Percentiles rank a stretch among this genome's conserved stretches.
Evolutionary conservation across 1,140 invertebrate genomes (phyloP).

Genomic region (Drosophila baimaii): DNA sequence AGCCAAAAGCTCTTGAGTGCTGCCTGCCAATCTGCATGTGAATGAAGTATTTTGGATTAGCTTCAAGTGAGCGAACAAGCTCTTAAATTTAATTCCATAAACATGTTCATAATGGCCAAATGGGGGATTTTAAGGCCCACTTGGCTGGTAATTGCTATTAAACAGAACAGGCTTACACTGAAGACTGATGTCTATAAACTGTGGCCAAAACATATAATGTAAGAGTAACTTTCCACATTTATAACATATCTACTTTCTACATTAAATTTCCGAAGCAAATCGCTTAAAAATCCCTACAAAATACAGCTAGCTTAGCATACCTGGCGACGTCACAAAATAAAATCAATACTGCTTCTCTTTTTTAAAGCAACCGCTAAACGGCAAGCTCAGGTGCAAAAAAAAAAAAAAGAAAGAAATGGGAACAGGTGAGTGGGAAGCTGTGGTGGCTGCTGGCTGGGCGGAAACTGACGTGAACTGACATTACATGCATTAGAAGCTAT

Average conservation of each 20-base stretch:
- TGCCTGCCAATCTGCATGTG: slow-evolving; percentile 30
- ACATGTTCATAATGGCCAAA: slow-evolving; percentile 14
- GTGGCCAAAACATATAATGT: neutral
- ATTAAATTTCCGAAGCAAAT: neutral
- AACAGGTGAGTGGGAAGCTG: slow-evolving; percentile 12
- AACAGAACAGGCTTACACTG: neutral
- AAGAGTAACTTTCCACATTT: too few relatives aligned
- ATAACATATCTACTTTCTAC: too few relatives aligned
- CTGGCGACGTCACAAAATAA: slow-evolving; percentile 1
- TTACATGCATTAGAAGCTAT: slow-evolving; percentile 80
- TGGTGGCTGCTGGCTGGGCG: slow-evolving; percentile 34
- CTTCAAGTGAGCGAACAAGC: slow-evolving; percentile 24
- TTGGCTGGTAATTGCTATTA: slow-evolving; percentile 21
- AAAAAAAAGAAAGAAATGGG: too few relatives aligned
- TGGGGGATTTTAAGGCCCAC: slow-evolving; percentile 3
- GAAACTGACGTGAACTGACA: slow-evolving; percentile 77
- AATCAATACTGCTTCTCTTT: slow-evolving; percentile 25
- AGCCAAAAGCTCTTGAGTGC: slow-evolving; percentile 29
- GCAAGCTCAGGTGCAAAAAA: slow-evolving; percentile 31
- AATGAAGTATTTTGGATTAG: slow-evolving; percentile 37
- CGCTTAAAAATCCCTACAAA: slow-evolving; percentile 10
- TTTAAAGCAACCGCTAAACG: slow-evolving; percentile 43
- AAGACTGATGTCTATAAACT: neutral
- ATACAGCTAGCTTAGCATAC: slow-evolving; percentile 11
- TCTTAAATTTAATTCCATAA: slow-evolving; percentile 44